A percentile compares a stretch with the other conserved stretches of the same genome.
phyloP scores from a whole-genome alignment of 2,888 invertebrate species.

The Spodoptera exigua region DNA sequence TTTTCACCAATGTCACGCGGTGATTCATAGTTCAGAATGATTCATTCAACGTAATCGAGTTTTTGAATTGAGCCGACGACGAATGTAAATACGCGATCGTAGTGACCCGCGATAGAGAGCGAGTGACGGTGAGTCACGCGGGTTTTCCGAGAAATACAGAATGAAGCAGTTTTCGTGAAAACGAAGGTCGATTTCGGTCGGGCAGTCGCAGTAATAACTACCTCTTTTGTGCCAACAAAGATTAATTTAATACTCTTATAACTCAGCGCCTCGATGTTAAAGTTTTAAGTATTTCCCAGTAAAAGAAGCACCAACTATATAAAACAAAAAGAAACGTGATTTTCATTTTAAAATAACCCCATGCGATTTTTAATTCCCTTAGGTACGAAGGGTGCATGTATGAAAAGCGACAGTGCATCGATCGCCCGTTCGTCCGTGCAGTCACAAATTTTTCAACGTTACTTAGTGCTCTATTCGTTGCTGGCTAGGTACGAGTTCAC shows the following conservation, averaged over 20 bases:
- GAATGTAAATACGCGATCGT: constrained; percentile 86
- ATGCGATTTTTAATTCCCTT: constrained; percentile 60
- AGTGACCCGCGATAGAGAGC: constrained; percentile 85
- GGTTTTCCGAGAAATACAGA: constrained; percentile 87
- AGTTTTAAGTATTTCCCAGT: constrained; percentile 5
- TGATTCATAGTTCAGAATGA: constrained; percentile 85
- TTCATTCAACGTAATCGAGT: constrained; percentile 87
- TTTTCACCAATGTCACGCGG: constrained; percentile 77
- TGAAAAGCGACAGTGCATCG: constrained; percentile 73
- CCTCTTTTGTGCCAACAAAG: constrained; percentile 62
- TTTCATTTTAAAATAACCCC: constrained; percentile 59
- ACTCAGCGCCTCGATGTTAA: constrained; percentile 5
- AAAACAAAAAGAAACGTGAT: constrained; percentile 11
- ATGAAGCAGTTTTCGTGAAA: constrained; percentile 85
- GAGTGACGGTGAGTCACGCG: constrained; percentile 83
- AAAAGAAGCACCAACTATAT: too few relatives aligned
- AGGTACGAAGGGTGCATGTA: constrained; percentile 67
- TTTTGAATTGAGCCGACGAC: constrained; percentile 86
- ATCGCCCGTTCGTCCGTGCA: constrained; percentile 55
- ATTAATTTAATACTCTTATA: constrained; percentile 63
- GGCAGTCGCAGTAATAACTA: constrained; percentile 62
- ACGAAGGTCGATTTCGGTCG: constrained; percentile 78
- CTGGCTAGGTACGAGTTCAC: constrained; percentile 54
- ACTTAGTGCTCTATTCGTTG: constrained; percentile 57
- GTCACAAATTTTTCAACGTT: constrained; percentile 29